Percentiles rank a stretch among this genome's conserved stretches.
These are phyloP conservation scores for Chirona hameri DNA, from an alignment of 2,888 invertebrate genomes.

Conservation along the genomic window DNA sequence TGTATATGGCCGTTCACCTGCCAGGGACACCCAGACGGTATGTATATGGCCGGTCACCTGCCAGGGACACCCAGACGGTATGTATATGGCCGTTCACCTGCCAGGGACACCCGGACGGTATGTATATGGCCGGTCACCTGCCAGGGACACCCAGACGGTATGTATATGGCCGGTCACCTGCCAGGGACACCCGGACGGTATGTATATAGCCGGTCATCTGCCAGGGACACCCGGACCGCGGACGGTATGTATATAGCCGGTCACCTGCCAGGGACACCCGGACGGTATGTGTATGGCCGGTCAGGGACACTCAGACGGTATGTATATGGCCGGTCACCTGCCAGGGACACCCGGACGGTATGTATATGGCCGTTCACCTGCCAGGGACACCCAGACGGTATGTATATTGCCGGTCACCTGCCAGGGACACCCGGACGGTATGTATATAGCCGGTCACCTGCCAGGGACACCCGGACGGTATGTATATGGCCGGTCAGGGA, in stretches of 20 bases:
- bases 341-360: constrained; percentile 57
- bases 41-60: constrained; percentile 48
- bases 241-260: too few species aligned
- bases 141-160: constrained; percentile 57
- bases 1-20: constrained; percentile 49
- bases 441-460: constrained; percentile 48
- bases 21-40: constrained; percentile 57
- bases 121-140: constrained; percentile 48
- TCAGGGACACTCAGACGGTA: constrained; percentile 57
- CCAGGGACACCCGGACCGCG: constrained; percentile 65
- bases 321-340: constrained; percentile 48
- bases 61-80: constrained; percentile 57
- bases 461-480: constrained; percentile 57
- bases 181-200: constrained; percentile 57
- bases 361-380: constrained; percentile 49
- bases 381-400: constrained; percentile 57
- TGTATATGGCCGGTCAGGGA: constrained; percentile 52
- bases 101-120: constrained; percentile 57
- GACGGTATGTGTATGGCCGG: too few species aligned
- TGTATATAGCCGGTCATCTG: constrained; percentile 48
- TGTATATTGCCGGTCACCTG: constrained; percentile 48
- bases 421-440: constrained; percentile 57
- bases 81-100: constrained; percentile 49
- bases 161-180: constrained; percentile 48
- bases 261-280: constrained; percentile 66